Base-by-base conservation (phyloP, 2,113 vertebrate genomes). In the Mastomys coucha region DNA sequence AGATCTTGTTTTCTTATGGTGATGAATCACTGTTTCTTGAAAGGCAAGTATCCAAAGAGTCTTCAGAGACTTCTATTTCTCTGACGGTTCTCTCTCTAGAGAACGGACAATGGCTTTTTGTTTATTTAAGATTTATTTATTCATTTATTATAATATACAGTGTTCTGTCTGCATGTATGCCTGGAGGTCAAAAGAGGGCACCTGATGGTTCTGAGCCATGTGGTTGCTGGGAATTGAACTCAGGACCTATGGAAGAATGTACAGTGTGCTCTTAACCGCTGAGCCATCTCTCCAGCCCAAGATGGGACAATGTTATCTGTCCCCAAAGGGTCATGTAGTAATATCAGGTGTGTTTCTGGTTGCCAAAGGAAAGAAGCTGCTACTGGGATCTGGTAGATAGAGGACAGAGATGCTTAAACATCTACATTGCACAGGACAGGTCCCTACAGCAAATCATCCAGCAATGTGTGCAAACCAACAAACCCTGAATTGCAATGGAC, bases 11-110 rank as follows among this genome's bases (percentile, higher is more conserved):
- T 53, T 63, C 53, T 73, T n/a, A 73, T 65, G 49, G 49, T 72
- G 60, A 82, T 63, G 49, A 69, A 72, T 26, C 56, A 53, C 16
- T 36, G 80, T 39, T 94, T 93, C 82, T 58, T 89, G 33, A 94
- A 45, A 93, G 51, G 1, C 19, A 96, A 93, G 22, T 67, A 73
- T 58, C 60, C 86, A 88, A 75, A 93, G 19, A 36, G 63, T 95
- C 58, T 93, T 51, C 33, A 94, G 22, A 93, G 42, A 87, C 31
- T 58, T 76, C 45, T 39, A 33, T 39, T 16, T 87, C 45, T 87
- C 17, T 4, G 81, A 26, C 28, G 63, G 63, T 82, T 95, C 51
- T 94, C 58, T 49, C 10, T 20, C 82, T 69, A 16, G 2, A 73
- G 10, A 10, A 49, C n/a, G 16, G n/a, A 31, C 17, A 86, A 65